phyloP scores from a whole-genome alignment of 2,888 invertebrate genomes.

The Psylliodes chrysocephalus region DNA sequence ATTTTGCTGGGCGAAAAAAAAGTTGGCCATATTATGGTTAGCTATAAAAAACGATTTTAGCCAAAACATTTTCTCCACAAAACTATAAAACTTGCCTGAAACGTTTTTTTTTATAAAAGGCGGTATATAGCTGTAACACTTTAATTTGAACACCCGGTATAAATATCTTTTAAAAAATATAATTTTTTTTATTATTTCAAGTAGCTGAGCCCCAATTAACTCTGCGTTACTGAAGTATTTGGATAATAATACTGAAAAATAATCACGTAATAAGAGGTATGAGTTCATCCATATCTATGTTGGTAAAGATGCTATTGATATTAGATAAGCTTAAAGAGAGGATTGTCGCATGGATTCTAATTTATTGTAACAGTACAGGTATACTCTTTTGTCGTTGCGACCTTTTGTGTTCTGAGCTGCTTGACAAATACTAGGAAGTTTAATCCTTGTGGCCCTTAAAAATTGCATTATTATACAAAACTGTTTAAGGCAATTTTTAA shows the following conservation, averaged over 20 bases:
- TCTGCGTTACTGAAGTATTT: background rate
- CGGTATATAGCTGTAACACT: too few species aligned
- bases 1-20: too few species aligned
- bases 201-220: too few species aligned
- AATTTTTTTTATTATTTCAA: too few species aligned
- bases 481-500: background rate
- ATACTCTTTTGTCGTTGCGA: slow-evolving; percentile 7
- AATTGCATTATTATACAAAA: background rate
- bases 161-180: too few species aligned
- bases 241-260: slow-evolving; percentile 27
- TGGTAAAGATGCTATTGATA: slow-evolving; percentile 6
- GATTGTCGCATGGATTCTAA: slow-evolving; percentile 29
- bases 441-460: background rate
- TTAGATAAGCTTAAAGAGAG: slow-evolving; percentile 25
- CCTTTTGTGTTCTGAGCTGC: slow-evolving; percentile 5
- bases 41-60: too few species aligned
- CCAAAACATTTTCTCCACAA: too few species aligned
- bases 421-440: slow-evolving; percentile 22
- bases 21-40: too few species aligned
- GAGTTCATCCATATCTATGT: slow-evolving; percentile 21
- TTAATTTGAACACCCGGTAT: too few species aligned
- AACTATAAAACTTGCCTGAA: too few species aligned
- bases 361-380: slow-evolving; percentile 23
- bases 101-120: too few species aligned
- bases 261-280: slow-evolving; percentile 41